These are phyloP conservation scores for Caenorhabditis brenneri DNA, from an alignment of 1,140 invertebrate species.

Conservation along the genomic window DNA sequence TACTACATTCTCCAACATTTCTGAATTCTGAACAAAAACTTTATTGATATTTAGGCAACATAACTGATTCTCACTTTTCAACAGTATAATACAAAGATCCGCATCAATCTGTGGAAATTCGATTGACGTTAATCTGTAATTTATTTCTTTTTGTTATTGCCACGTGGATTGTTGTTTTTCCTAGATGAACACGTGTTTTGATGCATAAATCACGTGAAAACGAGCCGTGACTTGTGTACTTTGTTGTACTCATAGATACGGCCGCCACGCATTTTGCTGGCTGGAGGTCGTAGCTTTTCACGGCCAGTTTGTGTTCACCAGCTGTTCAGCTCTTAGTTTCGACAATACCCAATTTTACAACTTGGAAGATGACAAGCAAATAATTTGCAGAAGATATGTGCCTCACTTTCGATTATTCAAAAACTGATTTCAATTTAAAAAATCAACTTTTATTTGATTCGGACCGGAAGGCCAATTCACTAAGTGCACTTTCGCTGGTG, in stretches of 20 bases:
- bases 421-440: not conserved
- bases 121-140: not conserved
- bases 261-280: constrained; percentile 4
- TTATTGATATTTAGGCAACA: not conserved
- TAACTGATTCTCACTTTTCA: not conserved
- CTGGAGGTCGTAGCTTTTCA: not conserved
- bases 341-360: too few species aligned
- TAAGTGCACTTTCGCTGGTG: constrained; percentile 24
- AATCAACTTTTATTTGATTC: not conserved
- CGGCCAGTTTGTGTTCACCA: too few species aligned
- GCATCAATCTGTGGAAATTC: not conserved
- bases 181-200: not conserved
- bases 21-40: not conserved
- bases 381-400: not conserved
- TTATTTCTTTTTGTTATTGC: not conserved
- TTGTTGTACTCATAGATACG: constrained; percentile 24
- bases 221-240: constrained; percentile 13
- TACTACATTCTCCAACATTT: constrained; percentile 92
- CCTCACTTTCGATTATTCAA: not conserved
- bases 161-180: not conserved
- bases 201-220: constrained; percentile 34
- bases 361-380: too few species aligned
- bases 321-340: too few species aligned
- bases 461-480: constrained; percentile 9
- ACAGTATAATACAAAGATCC: not conserved